Evolutionary conservation across 1,140 invertebrate genomes (phyloP).

Genomic region (Brachionus koreanus): DNA sequence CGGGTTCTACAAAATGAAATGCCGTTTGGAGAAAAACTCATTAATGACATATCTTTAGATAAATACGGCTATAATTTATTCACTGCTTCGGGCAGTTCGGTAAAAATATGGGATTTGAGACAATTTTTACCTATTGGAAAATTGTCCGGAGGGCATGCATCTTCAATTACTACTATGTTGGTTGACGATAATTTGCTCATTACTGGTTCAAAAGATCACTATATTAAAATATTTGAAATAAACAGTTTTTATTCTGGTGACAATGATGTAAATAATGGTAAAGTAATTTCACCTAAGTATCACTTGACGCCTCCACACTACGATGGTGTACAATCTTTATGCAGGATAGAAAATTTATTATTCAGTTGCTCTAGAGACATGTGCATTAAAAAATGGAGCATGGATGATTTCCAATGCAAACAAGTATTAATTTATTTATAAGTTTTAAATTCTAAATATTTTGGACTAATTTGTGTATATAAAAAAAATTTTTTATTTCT

Average conservation of each 20-base stretch:
- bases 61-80: constrained; percentile 65
- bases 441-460: no score
- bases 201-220: constrained; percentile 84
- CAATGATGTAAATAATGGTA: constrained; percentile 45
- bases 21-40: constrained; percentile 65
- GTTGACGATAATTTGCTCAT: constrained; percentile 65
- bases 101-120: constrained; percentile 77
- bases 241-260: constrained; percentile 45
- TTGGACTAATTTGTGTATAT: no score
- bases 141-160: constrained; percentile 76
- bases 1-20: constrained; percentile 46
- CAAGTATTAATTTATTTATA: no score
- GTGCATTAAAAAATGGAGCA: constrained; percentile 82
- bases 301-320: constrained; percentile 82
- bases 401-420: constrained; percentile 66
- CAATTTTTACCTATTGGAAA: constrained; percentile 64
- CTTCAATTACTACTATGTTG: constrained; percentile 77
- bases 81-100: constrained; percentile 72
- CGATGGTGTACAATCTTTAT: constrained; percentile 78
- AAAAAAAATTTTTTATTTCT: no score
- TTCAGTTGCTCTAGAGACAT: constrained; percentile 81
- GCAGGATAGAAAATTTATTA: constrained; percentile 65
- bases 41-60: constrained; percentile 69
- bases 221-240: constrained; percentile 63
- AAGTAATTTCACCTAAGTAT: constrained; percentile 63